phyloP scores from a whole-genome alignment of 2,113 vertebrate genomes.

The Hucho hucho region DNA sequence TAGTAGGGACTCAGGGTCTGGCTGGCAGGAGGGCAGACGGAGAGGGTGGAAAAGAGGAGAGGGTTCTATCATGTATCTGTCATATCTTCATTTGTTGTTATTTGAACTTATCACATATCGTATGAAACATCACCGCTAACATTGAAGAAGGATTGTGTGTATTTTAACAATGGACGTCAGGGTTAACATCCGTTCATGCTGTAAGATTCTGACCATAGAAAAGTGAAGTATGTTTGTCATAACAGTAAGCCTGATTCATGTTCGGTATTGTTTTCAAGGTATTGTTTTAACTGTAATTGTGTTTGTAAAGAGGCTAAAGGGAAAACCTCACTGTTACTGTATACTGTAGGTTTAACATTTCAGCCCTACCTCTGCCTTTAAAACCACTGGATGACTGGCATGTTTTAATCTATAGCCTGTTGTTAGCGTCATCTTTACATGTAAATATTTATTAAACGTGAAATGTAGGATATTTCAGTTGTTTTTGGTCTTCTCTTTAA shows the following conservation, averaged over 20 bases:
- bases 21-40: background rate
- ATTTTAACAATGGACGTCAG: background rate
- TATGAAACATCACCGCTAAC: background rate
- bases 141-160: background rate
- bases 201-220: background rate
- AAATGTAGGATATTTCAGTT: background rate
- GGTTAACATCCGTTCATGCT: background rate
- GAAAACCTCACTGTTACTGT: background rate
- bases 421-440: conserved; percentile 1
- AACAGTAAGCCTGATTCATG: background rate
- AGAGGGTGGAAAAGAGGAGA: background rate
- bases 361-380: conserved; percentile 7
- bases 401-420: conserved; percentile 12
- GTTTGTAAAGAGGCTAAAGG: background rate
- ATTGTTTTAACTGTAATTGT: background rate
- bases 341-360: background rate
- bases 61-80: background rate
- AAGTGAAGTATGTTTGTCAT: background rate
- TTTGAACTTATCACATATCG: background rate
- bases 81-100: background rate
- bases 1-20: background rate
- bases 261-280: background rate
- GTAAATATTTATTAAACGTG: conserved; percentile 9
- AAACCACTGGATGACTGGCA: conserved; percentile 6
- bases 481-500: no score